These are phyloP conservation scores for Linurgus olivaceus DNA, from an alignment of 2,797 vertebrate genomes.

Conservation along the genomic window DNA sequence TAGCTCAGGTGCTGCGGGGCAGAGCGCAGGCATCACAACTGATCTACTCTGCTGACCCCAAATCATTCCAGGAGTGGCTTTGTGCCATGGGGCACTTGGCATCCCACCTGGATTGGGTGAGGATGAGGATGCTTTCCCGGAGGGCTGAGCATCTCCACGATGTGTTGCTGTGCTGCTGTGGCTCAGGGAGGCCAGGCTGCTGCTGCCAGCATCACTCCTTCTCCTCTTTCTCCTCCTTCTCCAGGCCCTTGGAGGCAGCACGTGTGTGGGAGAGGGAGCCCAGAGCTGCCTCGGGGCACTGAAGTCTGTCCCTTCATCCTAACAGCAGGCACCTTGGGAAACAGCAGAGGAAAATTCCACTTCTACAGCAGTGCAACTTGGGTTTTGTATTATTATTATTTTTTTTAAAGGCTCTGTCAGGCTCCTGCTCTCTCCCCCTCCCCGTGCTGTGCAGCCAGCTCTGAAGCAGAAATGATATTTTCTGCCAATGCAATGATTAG, in stretches of 20 bases:
- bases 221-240: background rate
- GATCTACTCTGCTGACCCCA: background rate
- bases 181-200: background rate
- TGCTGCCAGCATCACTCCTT: accelerated
- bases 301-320: background rate
- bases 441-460: background rate
- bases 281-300: background rate
- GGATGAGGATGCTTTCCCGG: background rate
- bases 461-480: slow-evolving; percentile 45
- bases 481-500: slow-evolving; percentile 62
- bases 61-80: background rate
- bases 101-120: accelerated
- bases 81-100: accelerated
- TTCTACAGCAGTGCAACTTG: background rate
- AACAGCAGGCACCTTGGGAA: background rate
- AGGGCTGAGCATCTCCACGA: background rate
- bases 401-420: background rate
- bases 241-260: background rate
- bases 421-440: background rate
- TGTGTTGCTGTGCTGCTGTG: background rate
- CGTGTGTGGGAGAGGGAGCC: accelerated
- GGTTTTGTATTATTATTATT: background rate
- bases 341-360: slow-evolving; percentile 14
- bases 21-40: background rate
- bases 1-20: accelerated